Base-by-base conservation (phyloP, 2,888 invertebrate species). In the Phyto melanocephala region DNA sequence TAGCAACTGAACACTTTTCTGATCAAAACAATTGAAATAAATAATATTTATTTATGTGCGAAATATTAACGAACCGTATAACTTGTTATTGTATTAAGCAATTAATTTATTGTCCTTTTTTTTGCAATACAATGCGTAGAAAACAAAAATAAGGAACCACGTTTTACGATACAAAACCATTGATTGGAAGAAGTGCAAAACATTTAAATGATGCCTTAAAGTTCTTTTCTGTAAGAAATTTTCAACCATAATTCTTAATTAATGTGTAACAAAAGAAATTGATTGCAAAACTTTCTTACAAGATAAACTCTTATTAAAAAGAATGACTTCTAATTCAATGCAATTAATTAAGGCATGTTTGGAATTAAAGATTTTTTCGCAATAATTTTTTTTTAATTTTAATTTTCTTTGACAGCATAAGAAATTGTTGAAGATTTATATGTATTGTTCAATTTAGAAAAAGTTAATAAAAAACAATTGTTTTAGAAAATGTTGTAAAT, bases 1-100 rank as follows among this genome's bases (percentile, higher is more conserved):
- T 72, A 79, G 72, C 79, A 79, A 74, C 67, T 54, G 42, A 67
- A 58, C 5, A 35, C 50, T 42, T 60, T 67, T 22, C 35, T 22
- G 35, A 74, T 52, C 58, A 67, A 60, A 67, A 60, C 67, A 72
- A 60, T 60, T 37, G 67, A 52, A 67, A 67, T 60, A 54, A 63
- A 35, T 33, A 37, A 60, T 72, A 67, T 74, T 60, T 72, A 74
- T 67, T 60, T 72, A 74, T 67, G 72, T 78, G 75, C 78, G 58
- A 82, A 79, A 67, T 82, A 70, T 72, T 75, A 84, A 84, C 77
- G 84, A 84, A 80, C 71, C 84, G 62, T 84, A 75, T 67, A 84
- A 82, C 81, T 82, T 70, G 80, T 65, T 74, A 80, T 78, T 84
- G 80, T 72, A 84, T 82, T 78, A 78, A 65, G 71, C 79, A 79